Evolutionary conservation across 1,140 invertebrate genomes (phyloP).

Genomic region (Plutomurus gul): DNA sequence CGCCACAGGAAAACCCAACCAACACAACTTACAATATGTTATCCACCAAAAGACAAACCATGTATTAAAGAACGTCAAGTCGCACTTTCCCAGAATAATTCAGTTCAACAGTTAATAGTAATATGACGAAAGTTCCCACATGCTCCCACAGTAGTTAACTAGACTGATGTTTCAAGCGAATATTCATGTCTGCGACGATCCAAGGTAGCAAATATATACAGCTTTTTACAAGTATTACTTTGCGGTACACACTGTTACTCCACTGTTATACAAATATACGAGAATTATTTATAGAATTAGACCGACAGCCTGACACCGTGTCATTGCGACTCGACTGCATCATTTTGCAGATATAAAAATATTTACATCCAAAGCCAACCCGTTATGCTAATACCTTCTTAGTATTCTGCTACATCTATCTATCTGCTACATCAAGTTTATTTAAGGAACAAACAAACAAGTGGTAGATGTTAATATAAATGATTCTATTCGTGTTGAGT

Average conservation of each 20-base stretch:
- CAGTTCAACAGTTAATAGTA: conserved; percentile 13
- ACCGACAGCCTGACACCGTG: too few species aligned
- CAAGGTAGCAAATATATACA: too few species aligned
- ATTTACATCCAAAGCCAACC: too few species aligned
- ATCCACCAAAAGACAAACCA: not conserved
- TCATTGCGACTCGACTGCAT: too few species aligned
- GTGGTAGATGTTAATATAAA: not conserved
- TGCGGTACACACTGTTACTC: too few species aligned
- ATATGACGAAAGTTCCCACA: not conserved
- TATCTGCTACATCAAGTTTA: not conserved
- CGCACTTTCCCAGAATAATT: conserved; percentile 6
- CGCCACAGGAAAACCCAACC: conserved; percentile 4
- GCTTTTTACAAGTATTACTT: too few species aligned
- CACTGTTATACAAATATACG: too few species aligned
- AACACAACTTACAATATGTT: not conserved
- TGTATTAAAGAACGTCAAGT: not conserved
- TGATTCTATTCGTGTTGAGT: not conserved
- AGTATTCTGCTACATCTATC: not conserved
- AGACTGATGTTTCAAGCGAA: not conserved
- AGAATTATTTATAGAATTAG: too few species aligned
- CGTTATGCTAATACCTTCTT: too few species aligned
- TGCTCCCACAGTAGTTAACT: not conserved
- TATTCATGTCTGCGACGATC: too few species aligned
- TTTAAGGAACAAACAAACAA: not conserved
- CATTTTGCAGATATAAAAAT: too few species aligned